Evolutionary conservation across 2,888 invertebrate genomes (phyloP).

Genomic region (Caenorhabditis zanzibari): DNA sequence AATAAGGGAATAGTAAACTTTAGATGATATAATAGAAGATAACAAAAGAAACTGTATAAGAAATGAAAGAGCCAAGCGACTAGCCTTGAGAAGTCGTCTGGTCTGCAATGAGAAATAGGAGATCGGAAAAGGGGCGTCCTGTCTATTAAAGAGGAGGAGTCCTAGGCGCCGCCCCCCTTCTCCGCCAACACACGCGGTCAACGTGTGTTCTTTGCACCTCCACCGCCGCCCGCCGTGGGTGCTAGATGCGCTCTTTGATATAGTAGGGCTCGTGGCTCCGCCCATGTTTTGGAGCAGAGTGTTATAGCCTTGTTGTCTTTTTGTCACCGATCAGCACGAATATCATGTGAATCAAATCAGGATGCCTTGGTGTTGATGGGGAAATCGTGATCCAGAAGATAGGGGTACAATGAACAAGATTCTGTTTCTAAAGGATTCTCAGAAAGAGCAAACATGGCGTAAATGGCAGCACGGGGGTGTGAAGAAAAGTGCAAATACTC

Average conservation of each 20-base stretch:
- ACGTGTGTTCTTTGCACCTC: conserved; percentile 67
- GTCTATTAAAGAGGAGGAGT: conserved; percentile 54
- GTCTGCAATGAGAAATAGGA: conserved; percentile 32
- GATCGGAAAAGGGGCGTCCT: conserved; percentile 43
- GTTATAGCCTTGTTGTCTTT: conserved; percentile 47
- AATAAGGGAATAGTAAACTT: not conserved
- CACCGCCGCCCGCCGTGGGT: conserved; percentile 19
- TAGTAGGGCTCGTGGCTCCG: conserved; percentile 22
- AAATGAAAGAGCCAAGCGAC: conserved; percentile 16
- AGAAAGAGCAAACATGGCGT: conserved; percentile 9
- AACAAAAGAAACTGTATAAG: not conserved
- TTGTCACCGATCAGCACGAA: conserved; percentile 12
- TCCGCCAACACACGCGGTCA: conserved; percentile 62
- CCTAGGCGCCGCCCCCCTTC: conserved; percentile 44
- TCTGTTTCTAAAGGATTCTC: not conserved
- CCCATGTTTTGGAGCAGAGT: conserved; percentile 35
- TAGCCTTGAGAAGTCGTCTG: conserved; percentile 40
- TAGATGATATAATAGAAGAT: not conserved
- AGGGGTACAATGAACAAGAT: conserved; percentile 52
- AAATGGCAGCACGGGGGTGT: conserved; percentile 26
- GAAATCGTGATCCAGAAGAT: not conserved
- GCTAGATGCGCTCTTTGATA: conserved; percentile 53
- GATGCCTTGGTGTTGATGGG: conserved; percentile 14
- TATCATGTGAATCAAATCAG: conserved; percentile 56
- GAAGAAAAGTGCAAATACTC: conserved; percentile 42